Evolutionary conservation across 2,797 vertebrate species (phyloP).

Genomic region (Leptoclinus maculatus): DNA sequence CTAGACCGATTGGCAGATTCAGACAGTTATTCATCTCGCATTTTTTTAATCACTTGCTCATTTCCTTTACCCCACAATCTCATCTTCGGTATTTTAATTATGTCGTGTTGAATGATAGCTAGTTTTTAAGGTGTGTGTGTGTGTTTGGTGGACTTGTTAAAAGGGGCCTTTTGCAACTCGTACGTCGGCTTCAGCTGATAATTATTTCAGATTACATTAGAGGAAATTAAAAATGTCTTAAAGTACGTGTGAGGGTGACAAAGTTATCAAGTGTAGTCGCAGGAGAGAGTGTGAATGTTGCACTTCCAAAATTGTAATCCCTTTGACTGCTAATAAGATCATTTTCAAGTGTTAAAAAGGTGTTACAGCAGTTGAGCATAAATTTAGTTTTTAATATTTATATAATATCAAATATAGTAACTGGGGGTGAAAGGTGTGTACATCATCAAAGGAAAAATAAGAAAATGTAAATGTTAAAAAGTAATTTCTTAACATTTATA

Average conservation of each 20-base stretch:
- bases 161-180: conserved; percentile 62
- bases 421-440: conserved; percentile 1
- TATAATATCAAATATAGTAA: too few relatives aligned
- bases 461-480: neutral
- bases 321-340: conserved; percentile 76
- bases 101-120: conserved; percentile 66
- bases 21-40: conserved; percentile 59
- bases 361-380: conserved; percentile 36
- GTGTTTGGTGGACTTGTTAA: conserved; percentile 66
- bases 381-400: conserved; percentile 13
- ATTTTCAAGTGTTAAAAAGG: conserved; percentile 73
- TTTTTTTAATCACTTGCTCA: conserved; percentile 76
- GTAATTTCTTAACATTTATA: neutral
- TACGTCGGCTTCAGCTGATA: conserved; percentile 68
- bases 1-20: conserved; percentile 58
- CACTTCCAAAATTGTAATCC: conserved; percentile 69
- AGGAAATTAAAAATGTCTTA: conserved; percentile 81
- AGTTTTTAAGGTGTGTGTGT: conserved; percentile 46
- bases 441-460: neutral
- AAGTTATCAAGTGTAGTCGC: conserved; percentile 76
- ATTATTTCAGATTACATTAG: conserved; percentile 85
- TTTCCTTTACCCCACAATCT: conserved; percentile 78
- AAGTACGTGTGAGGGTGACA: conserved; percentile 76
- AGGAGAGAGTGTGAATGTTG: conserved; percentile 78
- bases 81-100: conserved; percentile 82